Conservation (phyloP, 2,797 vertebrate genomes). For the Neomorphus geoffroyi region DNA sequence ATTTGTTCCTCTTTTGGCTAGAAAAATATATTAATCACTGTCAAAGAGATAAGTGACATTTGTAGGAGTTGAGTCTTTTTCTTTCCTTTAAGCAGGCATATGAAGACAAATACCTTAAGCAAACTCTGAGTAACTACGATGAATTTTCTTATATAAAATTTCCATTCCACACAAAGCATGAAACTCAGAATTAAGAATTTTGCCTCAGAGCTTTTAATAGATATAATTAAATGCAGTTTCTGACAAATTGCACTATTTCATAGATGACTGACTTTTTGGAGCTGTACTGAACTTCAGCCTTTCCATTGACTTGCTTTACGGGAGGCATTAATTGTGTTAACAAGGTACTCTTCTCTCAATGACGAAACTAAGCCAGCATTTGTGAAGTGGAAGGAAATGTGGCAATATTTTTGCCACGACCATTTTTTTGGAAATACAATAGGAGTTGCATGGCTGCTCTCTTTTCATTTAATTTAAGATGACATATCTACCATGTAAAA, state of each 20-base stretch:
- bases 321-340: not conserved
- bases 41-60: not conserved
- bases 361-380: not conserved
- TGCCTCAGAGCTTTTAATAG: not conserved
- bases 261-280: not conserved
- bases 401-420: not conserved
- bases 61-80: not conserved
- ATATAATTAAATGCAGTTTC: not conserved
- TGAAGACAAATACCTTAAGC: not conserved
- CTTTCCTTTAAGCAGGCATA: not conserved
- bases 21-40: not conserved
- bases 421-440: rapidly evolving
- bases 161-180: not conserved
- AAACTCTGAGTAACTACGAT: not conserved
- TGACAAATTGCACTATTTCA: not conserved
- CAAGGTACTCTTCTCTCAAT: not conserved
- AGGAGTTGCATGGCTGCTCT: not conserved
- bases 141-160: not conserved
- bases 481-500: rapidly evolving
- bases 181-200: not conserved
- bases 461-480: not conserved
- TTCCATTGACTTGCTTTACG: not conserved
- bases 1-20: not conserved
- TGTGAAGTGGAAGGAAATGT: not conserved
- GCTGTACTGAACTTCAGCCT: not conserved